Evolutionary conservation across 2,888 invertebrate species (phyloP).

Genomic region (Fabriciana adippe): DNA sequence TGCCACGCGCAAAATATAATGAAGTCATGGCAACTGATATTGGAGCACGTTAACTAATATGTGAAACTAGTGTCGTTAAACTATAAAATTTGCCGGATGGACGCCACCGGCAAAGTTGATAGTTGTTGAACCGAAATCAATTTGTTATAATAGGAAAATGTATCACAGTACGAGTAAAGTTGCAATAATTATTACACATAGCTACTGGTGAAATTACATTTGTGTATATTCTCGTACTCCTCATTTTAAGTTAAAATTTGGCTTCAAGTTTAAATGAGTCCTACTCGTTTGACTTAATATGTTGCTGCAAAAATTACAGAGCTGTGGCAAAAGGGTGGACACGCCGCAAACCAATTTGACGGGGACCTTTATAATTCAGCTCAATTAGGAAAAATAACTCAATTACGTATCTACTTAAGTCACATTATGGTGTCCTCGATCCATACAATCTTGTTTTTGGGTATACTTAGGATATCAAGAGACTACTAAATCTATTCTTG

Average conservation of each 20-base stretch:
- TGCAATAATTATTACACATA: too few relatives aligned
- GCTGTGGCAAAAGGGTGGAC: constrained; percentile 7
- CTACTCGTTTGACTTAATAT: constrained; percentile 8
- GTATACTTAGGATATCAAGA: neutral
- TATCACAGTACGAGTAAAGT: too few relatives aligned
- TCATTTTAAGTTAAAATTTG: neutral
- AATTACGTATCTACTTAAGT: neutral
- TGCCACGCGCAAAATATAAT: constrained; percentile 9
- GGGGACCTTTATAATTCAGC: neutral
- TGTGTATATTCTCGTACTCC: neutral
- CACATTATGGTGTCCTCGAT: neutral
- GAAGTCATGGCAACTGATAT: constrained; percentile 17
- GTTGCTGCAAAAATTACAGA: constrained; percentile 11
- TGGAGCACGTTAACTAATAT: constrained; percentile 21
- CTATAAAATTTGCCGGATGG: constrained; percentile 20
- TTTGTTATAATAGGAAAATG: constrained; percentile 26
- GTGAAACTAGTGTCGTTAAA: constrained; percentile 25
- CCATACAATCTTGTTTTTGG: constrained; percentile 2
- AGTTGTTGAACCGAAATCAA: constrained; percentile 29
- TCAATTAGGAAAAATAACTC: neutral
- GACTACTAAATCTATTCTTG: too few relatives aligned
- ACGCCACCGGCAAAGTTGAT: constrained; percentile 23
- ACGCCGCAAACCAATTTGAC: constrained; percentile 1
- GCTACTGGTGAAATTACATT: too few relatives aligned
- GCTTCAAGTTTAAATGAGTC: constrained; percentile 2